These are phyloP conservation scores for Xiphorhynchus elegans DNA, from an alignment of 2,113 vertebrate species.

Conservation along the genomic window DNA sequence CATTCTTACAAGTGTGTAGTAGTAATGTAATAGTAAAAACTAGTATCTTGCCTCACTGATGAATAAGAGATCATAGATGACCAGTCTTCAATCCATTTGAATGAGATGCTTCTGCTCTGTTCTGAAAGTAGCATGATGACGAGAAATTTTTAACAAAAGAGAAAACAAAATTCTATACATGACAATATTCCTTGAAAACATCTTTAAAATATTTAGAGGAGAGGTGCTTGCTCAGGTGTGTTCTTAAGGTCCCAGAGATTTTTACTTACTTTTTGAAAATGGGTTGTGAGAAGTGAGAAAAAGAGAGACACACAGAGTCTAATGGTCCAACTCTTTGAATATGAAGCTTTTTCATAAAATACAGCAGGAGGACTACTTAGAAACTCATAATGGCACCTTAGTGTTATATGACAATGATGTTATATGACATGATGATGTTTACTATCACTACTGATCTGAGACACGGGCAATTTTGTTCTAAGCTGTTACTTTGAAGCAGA, in stretches of 20 bases:
- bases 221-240: neutral
- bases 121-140: neutral
- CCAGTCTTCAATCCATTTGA: neutral
- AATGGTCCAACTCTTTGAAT: neutral
- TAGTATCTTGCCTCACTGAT: neutral
- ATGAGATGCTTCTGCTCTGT: neutral
- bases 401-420: neutral
- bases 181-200: neutral
- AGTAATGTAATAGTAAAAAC: neutral
- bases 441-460: neutral
- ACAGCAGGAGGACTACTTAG: neutral
- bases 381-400: neutral
- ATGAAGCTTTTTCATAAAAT: neutral
- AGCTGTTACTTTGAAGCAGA: neutral
- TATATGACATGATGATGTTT: neutral
- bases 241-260: neutral
- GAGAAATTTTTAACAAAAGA: neutral
- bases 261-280: neutral
- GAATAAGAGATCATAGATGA: neutral
- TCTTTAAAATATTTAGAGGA: neutral
- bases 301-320: neutral
- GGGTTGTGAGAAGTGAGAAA: neutral
- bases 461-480: neutral
- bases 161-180: neutral
- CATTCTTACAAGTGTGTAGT: neutral